A percentile compares a stretch with the other conserved stretches of the same genome.
Conservation (phyloP, 2,797 vertebrate species). For the Hoplostethus atlanticus region DNA sequence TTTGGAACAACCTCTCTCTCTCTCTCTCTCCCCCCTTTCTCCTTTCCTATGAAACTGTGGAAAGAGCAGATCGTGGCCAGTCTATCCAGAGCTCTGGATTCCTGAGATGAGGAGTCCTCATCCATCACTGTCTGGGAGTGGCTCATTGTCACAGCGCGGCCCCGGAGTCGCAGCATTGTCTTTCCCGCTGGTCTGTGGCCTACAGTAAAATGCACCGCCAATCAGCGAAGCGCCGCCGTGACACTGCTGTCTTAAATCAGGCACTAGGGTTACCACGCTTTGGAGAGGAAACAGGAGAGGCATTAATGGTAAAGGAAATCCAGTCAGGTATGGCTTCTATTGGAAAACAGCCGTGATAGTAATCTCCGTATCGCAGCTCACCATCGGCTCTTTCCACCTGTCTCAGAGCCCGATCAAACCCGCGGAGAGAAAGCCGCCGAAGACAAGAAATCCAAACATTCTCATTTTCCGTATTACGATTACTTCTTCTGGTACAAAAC, state of each 20-base stretch:
- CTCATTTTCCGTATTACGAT: constrained; percentile 58
- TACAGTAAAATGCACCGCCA: constrained; percentile 39
- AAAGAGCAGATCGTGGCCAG: constrained; percentile 69
- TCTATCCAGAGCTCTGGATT: constrained; percentile 65
- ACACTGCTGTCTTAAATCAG: constrained; percentile 47
- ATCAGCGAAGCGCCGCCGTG: constrained; percentile 17
- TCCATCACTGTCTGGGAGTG: constrained; percentile 62
- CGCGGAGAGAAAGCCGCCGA: neutral
- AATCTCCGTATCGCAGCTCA: constrained; percentile 42
- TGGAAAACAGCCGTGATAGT: constrained; percentile 48
- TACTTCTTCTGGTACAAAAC: constrained; percentile 38
- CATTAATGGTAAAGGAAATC: constrained; percentile 49
- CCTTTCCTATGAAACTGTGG: constrained; percentile 67
- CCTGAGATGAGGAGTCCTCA: constrained; percentile 52
- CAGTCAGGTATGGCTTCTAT: constrained; percentile 49
- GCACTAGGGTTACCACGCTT: constrained; percentile 34
- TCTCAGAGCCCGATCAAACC: neutral
- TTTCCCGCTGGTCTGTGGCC: constrained; percentile 36
- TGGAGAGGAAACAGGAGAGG: constrained; percentile 44
- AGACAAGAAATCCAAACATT: constrained; percentile 58
- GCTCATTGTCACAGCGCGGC: constrained; percentile 47
- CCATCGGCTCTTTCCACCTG: constrained; percentile 41
- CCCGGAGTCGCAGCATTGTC: constrained; percentile 49
- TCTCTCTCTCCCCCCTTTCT: constrained; percentile 53
- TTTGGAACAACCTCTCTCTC: constrained; percentile 65